Percentiles rank a stretch among this genome's conserved stretches.
These are phyloP conservation scores for Miniopterus natalensis DNA, from an alignment of 2,113 vertebrate genomes.

Conservation along the genomic window DNA sequence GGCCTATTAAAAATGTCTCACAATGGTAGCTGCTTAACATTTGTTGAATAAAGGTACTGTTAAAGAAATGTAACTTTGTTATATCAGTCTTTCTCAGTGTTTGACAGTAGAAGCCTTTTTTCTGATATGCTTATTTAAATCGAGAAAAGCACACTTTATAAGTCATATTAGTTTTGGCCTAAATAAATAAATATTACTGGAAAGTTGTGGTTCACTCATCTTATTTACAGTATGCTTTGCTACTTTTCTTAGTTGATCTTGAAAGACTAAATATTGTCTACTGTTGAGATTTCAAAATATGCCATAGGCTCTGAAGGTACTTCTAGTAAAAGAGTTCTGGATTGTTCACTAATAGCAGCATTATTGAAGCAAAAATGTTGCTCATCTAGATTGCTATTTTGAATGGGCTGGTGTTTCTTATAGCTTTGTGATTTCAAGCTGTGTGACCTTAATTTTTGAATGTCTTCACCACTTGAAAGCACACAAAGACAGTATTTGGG, in stretches of 20 bases:
- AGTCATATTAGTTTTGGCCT: neutral
- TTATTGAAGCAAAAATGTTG: neutral
- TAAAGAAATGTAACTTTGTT: slow-evolving; percentile 38
- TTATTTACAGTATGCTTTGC: slow-evolving; percentile 6
- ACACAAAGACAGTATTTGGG: neutral
- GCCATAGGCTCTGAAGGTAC: neutral
- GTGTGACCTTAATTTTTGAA: neutral
- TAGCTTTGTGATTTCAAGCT: neutral
- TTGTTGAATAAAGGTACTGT: neutral
- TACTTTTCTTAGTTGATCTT: slow-evolving; percentile 3
- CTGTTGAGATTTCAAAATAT: neutral
- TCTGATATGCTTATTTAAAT: slow-evolving; percentile 13
- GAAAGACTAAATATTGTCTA: neutral
- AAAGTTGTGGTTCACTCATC: neutral
- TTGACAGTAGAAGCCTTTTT: neutral
- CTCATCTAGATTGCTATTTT: neutral
- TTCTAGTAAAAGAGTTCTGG: neutral
- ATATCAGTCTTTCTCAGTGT: neutral
- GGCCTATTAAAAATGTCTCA: neutral
- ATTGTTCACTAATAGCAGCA: neutral
- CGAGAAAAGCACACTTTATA: neutral
- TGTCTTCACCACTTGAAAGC: neutral
- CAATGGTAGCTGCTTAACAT: slow-evolving; percentile 6
- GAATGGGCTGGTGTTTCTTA: neutral
- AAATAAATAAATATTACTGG: neutral